phyloP scores from a whole-genome alignment of 2,888 invertebrate genomes.

The Pollenia amentaria region DNA sequence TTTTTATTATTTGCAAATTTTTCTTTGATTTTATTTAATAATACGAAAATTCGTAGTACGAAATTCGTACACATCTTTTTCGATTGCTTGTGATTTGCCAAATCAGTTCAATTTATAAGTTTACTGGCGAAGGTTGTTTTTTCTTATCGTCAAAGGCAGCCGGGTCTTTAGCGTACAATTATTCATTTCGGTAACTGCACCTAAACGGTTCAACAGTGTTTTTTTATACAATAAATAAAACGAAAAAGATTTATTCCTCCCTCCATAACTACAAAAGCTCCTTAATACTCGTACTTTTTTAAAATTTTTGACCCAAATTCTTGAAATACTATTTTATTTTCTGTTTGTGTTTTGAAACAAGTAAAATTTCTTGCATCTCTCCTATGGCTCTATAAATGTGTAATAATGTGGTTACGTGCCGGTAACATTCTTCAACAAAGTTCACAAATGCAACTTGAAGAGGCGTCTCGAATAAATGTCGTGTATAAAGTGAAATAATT shows the following conservation, averaged over 20 bases:
- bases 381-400: constrained; percentile 45
- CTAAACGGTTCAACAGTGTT: constrained; percentile 14
- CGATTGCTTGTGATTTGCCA: constrained; percentile 55
- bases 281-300: constrained; percentile 32
- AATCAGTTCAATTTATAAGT: constrained; percentile 67
- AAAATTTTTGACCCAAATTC: constrained; percentile 62
- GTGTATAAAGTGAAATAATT: constrained; percentile 54
- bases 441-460: constrained; percentile 43
- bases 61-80: constrained; percentile 44
- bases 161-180: constrained; percentile 27
- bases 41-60: no score
- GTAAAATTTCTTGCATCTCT: constrained; percentile 42
- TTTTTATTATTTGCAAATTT: constrained; percentile 9
- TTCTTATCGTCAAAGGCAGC: neutral
- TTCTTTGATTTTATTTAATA: constrained; percentile 11
- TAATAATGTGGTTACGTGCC: constrained; percentile 71
- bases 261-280: constrained; percentile 12
- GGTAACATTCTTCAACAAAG: constrained; percentile 39
- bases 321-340: constrained; percentile 12
- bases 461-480: constrained; percentile 26
- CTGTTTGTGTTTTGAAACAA: constrained; percentile 4
- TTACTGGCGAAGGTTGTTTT: constrained; percentile 60
- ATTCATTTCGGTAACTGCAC: constrained; percentile 42
- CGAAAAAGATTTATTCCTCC: constrained; percentile 5
- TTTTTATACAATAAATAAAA: constrained; percentile 18